Evolutionary conservation across 2,113 vertebrate genomes (phyloP).

Genomic region (Heloderma charlesbogerti): DNA sequence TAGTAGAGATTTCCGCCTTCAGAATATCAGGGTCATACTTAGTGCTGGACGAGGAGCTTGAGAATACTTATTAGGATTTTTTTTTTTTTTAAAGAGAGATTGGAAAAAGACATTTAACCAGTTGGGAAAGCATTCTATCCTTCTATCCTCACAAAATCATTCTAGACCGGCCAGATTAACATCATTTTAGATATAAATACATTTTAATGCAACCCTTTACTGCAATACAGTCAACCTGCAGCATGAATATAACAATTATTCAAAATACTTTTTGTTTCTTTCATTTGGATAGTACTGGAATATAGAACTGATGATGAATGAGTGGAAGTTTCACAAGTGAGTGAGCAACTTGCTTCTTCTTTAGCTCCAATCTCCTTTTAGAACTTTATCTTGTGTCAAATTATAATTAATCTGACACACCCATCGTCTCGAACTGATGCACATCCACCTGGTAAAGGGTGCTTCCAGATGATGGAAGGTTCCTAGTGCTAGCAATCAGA

Average conservation of each 20-base stretch:
- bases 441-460: neutral
- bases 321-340: neutral
- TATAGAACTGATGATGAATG: neutral
- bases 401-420: neutral
- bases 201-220: neutral
- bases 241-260: constrained; percentile 19
- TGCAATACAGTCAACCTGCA: neutral
- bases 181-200: neutral
- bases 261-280: neutral
- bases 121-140: constrained; percentile 35
- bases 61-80: constrained; percentile 79
- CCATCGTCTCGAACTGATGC: too few relatives aligned
- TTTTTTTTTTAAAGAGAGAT: constrained; percentile 26
- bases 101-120: constrained; percentile 42
- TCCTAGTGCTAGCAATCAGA: neutral
- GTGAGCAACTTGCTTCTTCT: neutral
- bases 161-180: constrained; percentile 7
- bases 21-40: constrained; percentile 90
- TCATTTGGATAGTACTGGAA: neutral
- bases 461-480: too few relatives aligned
- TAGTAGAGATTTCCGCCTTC: constrained; percentile 89
- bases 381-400: neutral
- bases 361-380: neutral
- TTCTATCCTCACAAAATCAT: constrained; percentile 13
- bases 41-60: constrained; percentile 88